Evolutionary conservation across 2,888 invertebrate genomes (phyloP), one percentile per base, ranked within the genome.

Genomic region (Tillus elongatus): DNA sequence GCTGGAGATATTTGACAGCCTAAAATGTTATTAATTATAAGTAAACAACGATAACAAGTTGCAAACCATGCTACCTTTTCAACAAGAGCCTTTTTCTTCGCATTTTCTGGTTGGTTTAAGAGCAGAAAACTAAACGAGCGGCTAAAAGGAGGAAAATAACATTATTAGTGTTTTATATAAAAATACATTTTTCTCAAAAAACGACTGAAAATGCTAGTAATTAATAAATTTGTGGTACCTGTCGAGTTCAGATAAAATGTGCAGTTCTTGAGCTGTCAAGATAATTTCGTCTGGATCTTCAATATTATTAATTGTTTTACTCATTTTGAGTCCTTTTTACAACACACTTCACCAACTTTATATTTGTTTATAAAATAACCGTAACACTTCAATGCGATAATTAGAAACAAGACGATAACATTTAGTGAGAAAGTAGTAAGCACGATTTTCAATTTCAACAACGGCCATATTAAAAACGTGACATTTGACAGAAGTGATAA

Each of bases 81-180:
- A 19, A 93, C 79, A 45, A 92, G 70, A 31, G 78, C 75, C 59
- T 86, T 79, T 50, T 88, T 87, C 57, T 81, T 77, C 9, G 75
- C 72, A 73, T 91, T 86, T 63, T 90, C 90, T 33, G 81, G 73
- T 39, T 79, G 75, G 54, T 82, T 80, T 31, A 92, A 67, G 57
- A 88, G 83, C 42, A 93, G 67, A 61, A 90, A 91, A 29, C 93
- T 93, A 73, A 87, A 93, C 58, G 88, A 85, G 13, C 89, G 88
- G 63, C 93, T 93, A 71, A 45, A 75, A 74, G 37, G 26, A 43
- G 38, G 35, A 10, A 35, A 33, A 27, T 14, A 15, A 39, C 35
- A 16, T 35, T 39, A 14, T 6, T 28, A 32, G 41, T 38, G 36
- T 27, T 41, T 43, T 11, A 27, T 9, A 35, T 37, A n/a, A n/a